These are phyloP conservation scores for Chlorodrepanis virens DNA, from an alignment of 2,113 vertebrate genomes.

Conservation along the genomic window DNA sequence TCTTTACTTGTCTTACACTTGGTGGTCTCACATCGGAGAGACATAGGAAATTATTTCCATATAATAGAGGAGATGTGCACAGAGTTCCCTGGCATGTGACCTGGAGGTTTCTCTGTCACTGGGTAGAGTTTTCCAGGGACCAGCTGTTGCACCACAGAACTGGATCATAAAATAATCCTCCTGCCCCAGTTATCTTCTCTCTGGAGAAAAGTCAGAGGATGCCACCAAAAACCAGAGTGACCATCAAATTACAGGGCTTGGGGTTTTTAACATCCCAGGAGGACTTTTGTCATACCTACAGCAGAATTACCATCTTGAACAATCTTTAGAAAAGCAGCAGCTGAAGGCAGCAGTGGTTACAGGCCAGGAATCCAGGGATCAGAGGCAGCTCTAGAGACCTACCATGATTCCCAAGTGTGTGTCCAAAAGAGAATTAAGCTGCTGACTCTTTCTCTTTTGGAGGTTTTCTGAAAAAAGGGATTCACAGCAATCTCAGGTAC, in stretches of 20 bases:
- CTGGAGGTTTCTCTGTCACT: not conserved
- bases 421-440: not conserved
- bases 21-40: conserved; percentile 11
- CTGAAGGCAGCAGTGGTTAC: not conserved
- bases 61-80: not conserved
- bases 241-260: not conserved
- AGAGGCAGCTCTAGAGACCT: not conserved
- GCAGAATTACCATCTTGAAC: not conserved
- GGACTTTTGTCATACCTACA: not conserved
- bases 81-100: not conserved
- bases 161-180: not conserved
- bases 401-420: not conserved
- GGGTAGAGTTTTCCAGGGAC: not conserved
- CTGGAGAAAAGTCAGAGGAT: not conserved
- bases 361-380: not conserved
- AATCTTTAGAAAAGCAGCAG: not conserved
- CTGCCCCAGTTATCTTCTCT: not conserved
- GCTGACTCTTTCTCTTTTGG: not conserved
- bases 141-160: not conserved
- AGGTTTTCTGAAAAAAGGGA: not conserved
- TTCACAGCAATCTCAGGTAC: not conserved
- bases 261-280: not conserved
- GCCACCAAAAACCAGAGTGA: not conserved
- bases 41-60: conserved; percentile 23
- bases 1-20: conserved; percentile 3